Evolutionary conservation across 2,797 vertebrate genomes (phyloP), one percentile per base, ranked within the genome.

Genomic region (Melanotaenia pygmaea): DNA sequence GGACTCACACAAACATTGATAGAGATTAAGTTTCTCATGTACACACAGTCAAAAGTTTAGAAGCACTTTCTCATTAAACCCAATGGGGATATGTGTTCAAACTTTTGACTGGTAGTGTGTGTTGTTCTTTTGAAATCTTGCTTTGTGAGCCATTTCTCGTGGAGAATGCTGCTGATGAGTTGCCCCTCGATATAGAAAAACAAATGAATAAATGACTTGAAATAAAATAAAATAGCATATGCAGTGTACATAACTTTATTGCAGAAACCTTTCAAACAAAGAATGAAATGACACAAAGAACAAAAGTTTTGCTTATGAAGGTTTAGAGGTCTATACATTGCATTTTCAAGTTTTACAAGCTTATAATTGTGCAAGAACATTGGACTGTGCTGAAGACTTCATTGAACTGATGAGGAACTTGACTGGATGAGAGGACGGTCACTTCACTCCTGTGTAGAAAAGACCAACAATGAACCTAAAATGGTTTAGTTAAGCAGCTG

Each of bases 361-460:
- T 62, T 59, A 26, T 53, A 34, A 54, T 34, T 37, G 28, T 64
- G 28, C n/a, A 50, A 62, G 43, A 63, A 47, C 40, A 53, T 51
- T 54, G 14, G 38, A 64, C 11, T 53, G 43, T 37, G 4, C 56
- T 53, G 45, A 13, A 51, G 10, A 47, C 32, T 59, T 63, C 8
- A 28, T 37, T 53, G 13, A 57, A 16, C 37, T n/a, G 80, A 57
- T 26, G 47, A 60, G 35, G 32, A 58, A 58, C 40, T 9, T 38
- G 2, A 56, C 10, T 59, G 43, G 32, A 61, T 34, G 34, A 5
- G 34, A 37, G 3, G 16, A 28, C 20, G 53, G 32, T 74, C 43
- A 77, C 16, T 83, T 28, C 28, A 9, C 71, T 59, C 43, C 86
- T 84, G 38, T 50, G 64, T 28, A 43, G 45, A 76, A 54, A 73